phyloP scores from a whole-genome alignment of 2,888 invertebrate genomes.

The Palloptera scutellata region DNA sequence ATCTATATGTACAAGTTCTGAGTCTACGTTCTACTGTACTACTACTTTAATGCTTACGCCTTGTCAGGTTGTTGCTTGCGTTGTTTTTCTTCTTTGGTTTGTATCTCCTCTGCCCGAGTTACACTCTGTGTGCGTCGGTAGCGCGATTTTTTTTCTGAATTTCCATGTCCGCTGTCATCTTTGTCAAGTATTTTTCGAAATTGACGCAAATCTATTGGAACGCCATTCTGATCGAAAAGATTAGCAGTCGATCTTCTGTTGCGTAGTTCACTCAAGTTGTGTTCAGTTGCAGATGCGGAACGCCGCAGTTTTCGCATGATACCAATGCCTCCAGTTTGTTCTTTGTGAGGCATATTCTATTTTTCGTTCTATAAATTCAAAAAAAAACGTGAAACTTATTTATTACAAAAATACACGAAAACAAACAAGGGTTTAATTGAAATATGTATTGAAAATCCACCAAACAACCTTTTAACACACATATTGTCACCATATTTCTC shows the following conservation, averaged over 20 bases:
- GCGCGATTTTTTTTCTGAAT: constrained; percentile 67
- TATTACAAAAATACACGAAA: no score
- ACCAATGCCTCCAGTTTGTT: constrained; percentile 40
- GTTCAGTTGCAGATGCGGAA: constrained; percentile 56
- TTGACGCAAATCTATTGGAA: constrained; percentile 51
- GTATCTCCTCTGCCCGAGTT: constrained; percentile 87
- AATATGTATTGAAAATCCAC: no score
- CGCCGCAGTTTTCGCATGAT: constrained; percentile 51
- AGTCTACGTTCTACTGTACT: no score
- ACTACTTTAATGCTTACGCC: constrained; percentile 75
- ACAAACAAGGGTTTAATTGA: no score
- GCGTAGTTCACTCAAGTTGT: constrained; percentile 50
- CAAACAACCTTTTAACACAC: no score
- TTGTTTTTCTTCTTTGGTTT: constrained; percentile 79
- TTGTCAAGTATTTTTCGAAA: constrained; percentile 54
- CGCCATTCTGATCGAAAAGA: constrained; percentile 56
- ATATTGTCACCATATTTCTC: no score
- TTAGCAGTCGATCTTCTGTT: constrained; percentile 55
- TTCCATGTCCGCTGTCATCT: constrained; percentile 51
- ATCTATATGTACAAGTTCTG: no score
- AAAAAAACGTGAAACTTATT: no score
- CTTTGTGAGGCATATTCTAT: constrained; percentile 37
- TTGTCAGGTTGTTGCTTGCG: constrained; percentile 83
- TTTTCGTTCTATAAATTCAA: no score
- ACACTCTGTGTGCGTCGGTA: constrained; percentile 84